Evolutionary conservation across 2,797 vertebrate genomes (phyloP).

Genomic region (Sebastes ruberrimus): DNA sequence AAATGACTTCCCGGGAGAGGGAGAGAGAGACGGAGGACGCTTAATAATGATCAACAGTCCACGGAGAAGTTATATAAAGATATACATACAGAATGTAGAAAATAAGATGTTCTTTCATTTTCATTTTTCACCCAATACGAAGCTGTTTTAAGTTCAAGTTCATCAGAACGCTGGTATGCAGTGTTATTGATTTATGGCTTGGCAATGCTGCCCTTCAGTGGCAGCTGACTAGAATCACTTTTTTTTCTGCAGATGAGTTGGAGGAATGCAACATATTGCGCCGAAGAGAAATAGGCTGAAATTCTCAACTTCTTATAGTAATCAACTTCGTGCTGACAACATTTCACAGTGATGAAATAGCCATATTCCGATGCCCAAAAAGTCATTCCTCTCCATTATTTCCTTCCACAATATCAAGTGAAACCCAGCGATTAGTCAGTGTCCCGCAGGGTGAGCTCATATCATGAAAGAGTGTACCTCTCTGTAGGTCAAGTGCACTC

Average conservation of each 20-base stretch:
- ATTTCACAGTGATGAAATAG: conserved; percentile 48
- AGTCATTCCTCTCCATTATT: conserved; percentile 57
- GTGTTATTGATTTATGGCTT: conserved; percentile 78
- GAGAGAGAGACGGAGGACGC: conserved; percentile 14
- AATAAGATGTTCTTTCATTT: conserved; percentile 15
- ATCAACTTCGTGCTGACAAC: conserved; percentile 37
- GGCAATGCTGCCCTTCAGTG: conserved; percentile 84
- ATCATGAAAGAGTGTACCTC: conserved; percentile 44
- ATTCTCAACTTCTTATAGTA: conserved; percentile 7
- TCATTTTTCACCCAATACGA: conserved; percentile 4
- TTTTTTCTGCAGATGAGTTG: conserved; percentile 34
- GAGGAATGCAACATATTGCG: background rate
- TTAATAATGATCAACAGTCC: conserved; percentile 38
- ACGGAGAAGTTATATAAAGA: conserved; percentile 25
- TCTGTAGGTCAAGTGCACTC: conserved; percentile 66
- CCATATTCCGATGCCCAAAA: conserved; percentile 34
- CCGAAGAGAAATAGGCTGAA: background rate
- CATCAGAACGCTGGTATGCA: conserved; percentile 44
- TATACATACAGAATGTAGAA: conserved; percentile 22
- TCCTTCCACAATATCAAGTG: conserved; percentile 14
- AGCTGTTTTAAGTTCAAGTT: conserved; percentile 41
- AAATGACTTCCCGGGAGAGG: conserved; percentile 24
- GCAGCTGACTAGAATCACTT: conserved; percentile 74
- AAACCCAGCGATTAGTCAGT: conserved; percentile 50
- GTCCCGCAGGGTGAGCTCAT: conserved; percentile 36